These are phyloP conservation scores for Rhagologus leucostigma DNA, from an alignment of 2,113 vertebrate genomes.

Conservation along the genomic window DNA sequence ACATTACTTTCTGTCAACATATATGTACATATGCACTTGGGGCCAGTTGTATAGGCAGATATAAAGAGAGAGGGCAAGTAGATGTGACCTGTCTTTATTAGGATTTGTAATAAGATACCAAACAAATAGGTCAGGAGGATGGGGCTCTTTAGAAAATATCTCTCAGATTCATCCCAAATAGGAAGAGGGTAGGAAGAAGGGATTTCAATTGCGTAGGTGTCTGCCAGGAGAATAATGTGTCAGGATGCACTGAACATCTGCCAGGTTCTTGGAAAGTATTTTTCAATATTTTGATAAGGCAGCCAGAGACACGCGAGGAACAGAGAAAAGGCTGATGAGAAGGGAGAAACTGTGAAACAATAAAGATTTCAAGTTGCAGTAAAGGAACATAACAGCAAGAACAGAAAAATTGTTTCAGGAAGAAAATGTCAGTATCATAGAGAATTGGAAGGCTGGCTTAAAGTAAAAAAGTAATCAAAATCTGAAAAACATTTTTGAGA, in stretches of 20 bases:
- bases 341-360: neutral
- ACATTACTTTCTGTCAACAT: neutral
- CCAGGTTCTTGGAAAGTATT: neutral
- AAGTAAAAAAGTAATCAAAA: neutral
- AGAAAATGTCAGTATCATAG: neutral
- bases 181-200: neutral
- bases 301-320: neutral
- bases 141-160: neutral
- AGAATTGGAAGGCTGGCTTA: neutral
- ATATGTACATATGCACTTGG: neutral
- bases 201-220: neutral
- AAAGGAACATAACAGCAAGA: neutral
- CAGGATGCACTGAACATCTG: neutral
- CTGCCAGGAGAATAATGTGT: neutral
- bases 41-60: neutral
- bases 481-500: neutral
- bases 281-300: neutral
- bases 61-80: neutral
- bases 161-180: neutral
- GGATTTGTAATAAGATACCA: neutral
- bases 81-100: neutral
- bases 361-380: neutral
- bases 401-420: neutral
- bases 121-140: neutral
- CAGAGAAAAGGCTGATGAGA: neutral